Percentiles rank a stretch among this genome's conserved stretches.
phyloP scores from a whole-genome alignment of 2,888 invertebrate species.

The Andricus quercusramuli region DNA sequence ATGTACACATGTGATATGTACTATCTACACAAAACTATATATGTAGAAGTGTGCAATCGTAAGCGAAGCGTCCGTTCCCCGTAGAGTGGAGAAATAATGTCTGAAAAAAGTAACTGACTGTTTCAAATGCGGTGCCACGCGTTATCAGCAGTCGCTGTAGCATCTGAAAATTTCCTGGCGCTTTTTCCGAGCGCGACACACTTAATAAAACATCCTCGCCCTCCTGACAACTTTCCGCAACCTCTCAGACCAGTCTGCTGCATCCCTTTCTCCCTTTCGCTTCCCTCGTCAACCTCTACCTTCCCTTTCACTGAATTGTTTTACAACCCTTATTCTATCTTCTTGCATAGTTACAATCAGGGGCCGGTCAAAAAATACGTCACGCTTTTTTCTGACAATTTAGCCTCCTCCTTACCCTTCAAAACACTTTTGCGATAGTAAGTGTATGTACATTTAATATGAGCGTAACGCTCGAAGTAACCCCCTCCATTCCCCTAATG shows the following conservation, averaged over 20 bases:
- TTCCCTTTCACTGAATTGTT: slow-evolving; percentile 14
- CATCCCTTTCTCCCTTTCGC: slow-evolving; percentile 40
- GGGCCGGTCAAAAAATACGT: no score
- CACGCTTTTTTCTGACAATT: no score
- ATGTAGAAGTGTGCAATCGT: slow-evolving; percentile 10
- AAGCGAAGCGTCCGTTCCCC: slow-evolving; percentile 19
- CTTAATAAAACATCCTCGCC: slow-evolving; percentile 76
- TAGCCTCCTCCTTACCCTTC: no score
- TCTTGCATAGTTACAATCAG: not conserved
- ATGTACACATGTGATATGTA: no score
- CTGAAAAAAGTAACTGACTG: slow-evolving; percentile 66
- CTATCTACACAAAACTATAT: not conserved
- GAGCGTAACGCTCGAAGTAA: no score
- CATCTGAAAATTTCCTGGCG: slow-evolving; percentile 76
- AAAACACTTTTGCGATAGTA: no score
- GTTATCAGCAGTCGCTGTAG: slow-evolving; percentile 73
- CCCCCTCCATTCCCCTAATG: no score
- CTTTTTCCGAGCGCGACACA: slow-evolving; percentile 74
- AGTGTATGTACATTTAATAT: no score
- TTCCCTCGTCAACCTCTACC: slow-evolving; percentile 47
- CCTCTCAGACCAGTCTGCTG: slow-evolving; percentile 53
- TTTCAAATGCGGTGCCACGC: slow-evolving; percentile 66
- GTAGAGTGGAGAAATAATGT: slow-evolving; percentile 49
- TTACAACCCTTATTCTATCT: not conserved
- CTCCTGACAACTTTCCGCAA: slow-evolving; percentile 52